Base-by-base conservation (phyloP, 2,888 invertebrate genomes). In the Choreutis nemorana region DNA sequence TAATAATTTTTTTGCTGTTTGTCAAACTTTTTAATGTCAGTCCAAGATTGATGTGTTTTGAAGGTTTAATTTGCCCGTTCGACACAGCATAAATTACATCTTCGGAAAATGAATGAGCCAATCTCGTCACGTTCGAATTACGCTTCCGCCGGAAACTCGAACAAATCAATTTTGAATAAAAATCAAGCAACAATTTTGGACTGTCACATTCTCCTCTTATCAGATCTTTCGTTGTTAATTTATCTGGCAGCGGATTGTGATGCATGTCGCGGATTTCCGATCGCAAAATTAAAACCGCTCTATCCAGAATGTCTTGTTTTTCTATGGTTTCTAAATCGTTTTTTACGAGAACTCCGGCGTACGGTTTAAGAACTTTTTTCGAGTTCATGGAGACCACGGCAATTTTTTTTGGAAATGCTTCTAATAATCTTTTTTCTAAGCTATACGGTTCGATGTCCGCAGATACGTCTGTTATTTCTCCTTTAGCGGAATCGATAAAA, bases 21-120 rank as follows among this genome's bases (percentile, higher is more conserved):
- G 24, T 3, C 10, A 41, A 32, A 29, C 46, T 48, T 35, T 55
- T 54, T 26, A 55, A 30, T 39, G 50, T 38, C 3, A 23, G 23
- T 9, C 23, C 23, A 10, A 23, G 23, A 23, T 23, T 23, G 10
- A 23, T 23, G 10, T 23, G 23, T 23, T 23, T 23, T 10, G 23
- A 23, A 23, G 23, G 23, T 10, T 23, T 23, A 23, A 23, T 23
- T 23, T 23, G n/a, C 8, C 23, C 23, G 23, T 23, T 23, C 23
- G 23, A 23, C 10, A 23, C 23, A 23, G 23, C 23, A 23, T 23
- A 23, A 23, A 23, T 23, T 10, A 23, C 2, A 23, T 23, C 23
- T 2, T 23, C 23, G 23, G 23, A 23, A 2, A 23, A 23, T 10
- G 23, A 23, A 9, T 23, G 8, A 23, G 23, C 23, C 23, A 23